Base-by-base conservation (phyloP, 2,797 vertebrate species). In the Spinus pinus region DNA sequence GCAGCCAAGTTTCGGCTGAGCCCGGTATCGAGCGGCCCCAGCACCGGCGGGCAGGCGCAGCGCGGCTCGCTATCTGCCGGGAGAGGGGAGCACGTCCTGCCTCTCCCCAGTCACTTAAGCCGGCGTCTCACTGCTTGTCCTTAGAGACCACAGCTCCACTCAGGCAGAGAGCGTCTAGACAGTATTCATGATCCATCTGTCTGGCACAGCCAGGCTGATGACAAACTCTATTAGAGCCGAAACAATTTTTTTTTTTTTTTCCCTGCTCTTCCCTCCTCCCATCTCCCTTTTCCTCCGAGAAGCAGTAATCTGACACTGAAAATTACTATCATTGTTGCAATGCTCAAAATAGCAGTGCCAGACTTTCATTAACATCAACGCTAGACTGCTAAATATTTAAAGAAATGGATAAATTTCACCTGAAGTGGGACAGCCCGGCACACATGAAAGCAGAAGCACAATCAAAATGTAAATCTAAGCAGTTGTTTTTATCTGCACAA, bases 121-220 rank as follows among this genome's bases (percentile, higher is more conserved):
- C 93, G 81, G 97, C 94, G 83, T 97, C 98, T 98, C 97, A 74
- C 85, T 97, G 97, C 91, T 95, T 96, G 98, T 98, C 98, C 98
- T 98, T 96, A 98, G 98, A 98, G 98, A 98, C 98, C 97, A 96
- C 97, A 97, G 97, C 98, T 98, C 98, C 95, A 95, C 97, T 98
- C 98, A 98, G 98, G 98, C 98, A 98, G 98, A 98, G 98, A 98
- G 97, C 97, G 99, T 99, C 99, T 99, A 99, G 99, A 99, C 99
- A 98, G 98, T 99, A 99, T 99, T 99, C 99, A 99, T 99, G 98
- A 99, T 98, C 99, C 98, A 99, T 99, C 98, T 99, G 99, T 98
- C 98, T 99, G 98, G 98, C 98, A 98, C 98, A 96, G 98, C 97
- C 97, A 97, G 97, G 97, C 97, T 98, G 98, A 98, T 98, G 98